Conservation (phyloP, 1,140 invertebrate genomes). For the Pogonognathellus flavescens region DNA sequence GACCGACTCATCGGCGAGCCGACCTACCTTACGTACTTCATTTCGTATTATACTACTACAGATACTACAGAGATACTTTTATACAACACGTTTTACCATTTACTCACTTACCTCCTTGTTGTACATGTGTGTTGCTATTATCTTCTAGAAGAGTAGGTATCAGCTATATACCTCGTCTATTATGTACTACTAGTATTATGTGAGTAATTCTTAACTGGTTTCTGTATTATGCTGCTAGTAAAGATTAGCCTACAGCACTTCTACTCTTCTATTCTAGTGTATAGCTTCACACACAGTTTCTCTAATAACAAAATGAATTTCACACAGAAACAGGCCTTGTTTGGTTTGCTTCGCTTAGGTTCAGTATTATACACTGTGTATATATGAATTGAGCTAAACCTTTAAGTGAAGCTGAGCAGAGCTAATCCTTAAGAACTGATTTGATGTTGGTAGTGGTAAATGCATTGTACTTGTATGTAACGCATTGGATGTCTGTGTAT, state of each 20-base stretch:
- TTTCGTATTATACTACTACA: conserved; percentile 6
- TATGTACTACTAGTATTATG: neutral
- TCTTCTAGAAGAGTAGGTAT: neutral
- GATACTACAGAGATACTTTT: neutral
- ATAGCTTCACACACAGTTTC: neutral
- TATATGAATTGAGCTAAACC: conserved; percentile 13
- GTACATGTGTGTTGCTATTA: neutral
- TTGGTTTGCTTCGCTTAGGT: neutral
- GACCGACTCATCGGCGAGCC: neutral
- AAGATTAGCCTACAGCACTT: conserved; percentile 39
- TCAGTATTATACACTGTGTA: neutral
- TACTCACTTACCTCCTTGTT: neutral
- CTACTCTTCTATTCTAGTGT: neutral
- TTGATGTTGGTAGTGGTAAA: neutral
- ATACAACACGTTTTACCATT: too few relatives aligned
- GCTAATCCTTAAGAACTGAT: conserved; percentile 5
- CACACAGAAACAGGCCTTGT: conserved; percentile 19
- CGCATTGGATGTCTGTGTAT: neutral
- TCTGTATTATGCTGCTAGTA: neutral
- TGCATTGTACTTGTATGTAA: neutral
- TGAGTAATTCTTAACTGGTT: conserved; percentile 20
- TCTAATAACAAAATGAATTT: neutral
- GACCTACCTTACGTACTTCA: conserved; percentile 35
- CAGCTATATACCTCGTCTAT: neutral
- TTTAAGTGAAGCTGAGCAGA: neutral